Conservation (phyloP, 2,113 vertebrate genomes). For the Ailurus styani region DNA sequence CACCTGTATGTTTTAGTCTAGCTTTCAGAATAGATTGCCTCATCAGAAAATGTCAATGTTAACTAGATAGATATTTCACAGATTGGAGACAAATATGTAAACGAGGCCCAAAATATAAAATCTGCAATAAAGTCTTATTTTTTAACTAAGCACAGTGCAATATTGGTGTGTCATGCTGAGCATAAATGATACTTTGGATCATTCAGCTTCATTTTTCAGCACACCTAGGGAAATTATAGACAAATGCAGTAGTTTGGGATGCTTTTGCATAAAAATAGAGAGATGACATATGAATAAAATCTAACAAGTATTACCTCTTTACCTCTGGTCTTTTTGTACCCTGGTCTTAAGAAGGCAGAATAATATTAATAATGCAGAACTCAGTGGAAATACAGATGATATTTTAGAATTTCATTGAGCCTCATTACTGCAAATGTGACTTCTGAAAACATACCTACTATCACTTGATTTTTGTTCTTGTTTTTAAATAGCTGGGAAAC, state of each 20-base stretch:
- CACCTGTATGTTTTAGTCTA: background rate
- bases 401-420: background rate
- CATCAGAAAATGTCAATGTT: background rate
- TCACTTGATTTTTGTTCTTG: background rate
- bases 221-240: constrained; percentile 45
- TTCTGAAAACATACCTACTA: background rate
- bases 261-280: constrained; percentile 45
- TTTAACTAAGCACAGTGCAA: background rate
- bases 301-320: background rate
- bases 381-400: background rate
- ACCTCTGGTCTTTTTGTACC: background rate
- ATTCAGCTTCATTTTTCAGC: constrained; percentile 33
- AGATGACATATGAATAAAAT: background rate
- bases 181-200: constrained; percentile 42
- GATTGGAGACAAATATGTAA: background rate
- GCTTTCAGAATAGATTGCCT: background rate
- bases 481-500: background rate
- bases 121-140: background rate
- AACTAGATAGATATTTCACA: constrained; percentile 18
- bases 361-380: constrained; percentile 52
- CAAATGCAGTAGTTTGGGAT: background rate
- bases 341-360: background rate
- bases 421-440: background rate
- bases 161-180: background rate
- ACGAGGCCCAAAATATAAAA: background rate